phyloP scores from a whole-genome alignment of 1,140 invertebrate genomes.

The Drosophila ohnishii region DNA sequence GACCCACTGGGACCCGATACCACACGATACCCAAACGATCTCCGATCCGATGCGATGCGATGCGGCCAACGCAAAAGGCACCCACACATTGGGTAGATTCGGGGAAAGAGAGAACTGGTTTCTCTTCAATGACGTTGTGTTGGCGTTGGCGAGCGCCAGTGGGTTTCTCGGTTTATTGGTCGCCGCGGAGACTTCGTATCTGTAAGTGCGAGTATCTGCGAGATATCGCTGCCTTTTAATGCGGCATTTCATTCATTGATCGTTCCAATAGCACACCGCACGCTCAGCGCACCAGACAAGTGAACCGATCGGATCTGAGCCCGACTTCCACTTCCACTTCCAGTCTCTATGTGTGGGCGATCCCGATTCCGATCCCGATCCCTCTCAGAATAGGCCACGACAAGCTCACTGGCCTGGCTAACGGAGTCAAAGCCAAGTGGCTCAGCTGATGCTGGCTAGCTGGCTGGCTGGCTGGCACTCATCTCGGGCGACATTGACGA shows the following conservation, averaged over 20 bases:
- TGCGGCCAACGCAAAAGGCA: constrained; percentile 71
- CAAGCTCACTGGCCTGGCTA: constrained; percentile 44
- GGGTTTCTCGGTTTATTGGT: constrained; percentile 81
- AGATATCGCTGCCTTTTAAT: constrained; percentile 72
- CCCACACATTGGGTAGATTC: constrained; percentile 69
- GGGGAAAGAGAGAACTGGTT: constrained; percentile 70
- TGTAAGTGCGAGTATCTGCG: constrained; percentile 57
- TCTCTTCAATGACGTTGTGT: constrained; percentile 70
- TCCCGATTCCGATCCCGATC: constrained; percentile 8
- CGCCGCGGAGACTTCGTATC: constrained; percentile 38
- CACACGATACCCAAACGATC: constrained; percentile 5
- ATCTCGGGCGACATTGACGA: constrained; percentile 60
- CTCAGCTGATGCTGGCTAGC: constrained; percentile 28
- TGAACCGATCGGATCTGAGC: constrained; percentile 24
- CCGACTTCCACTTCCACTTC: constrained; percentile 26
- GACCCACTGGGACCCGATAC: constrained; percentile 18
- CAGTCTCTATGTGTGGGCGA: constrained; percentile 56
- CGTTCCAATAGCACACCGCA: constrained; percentile 75
- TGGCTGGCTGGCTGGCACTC: constrained; percentile 2
- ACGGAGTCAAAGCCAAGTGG: constrained; percentile 75
- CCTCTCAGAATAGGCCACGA: constrained; percentile 49
- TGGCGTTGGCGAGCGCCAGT: constrained; percentile 70
- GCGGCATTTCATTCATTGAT: constrained; percentile 81
- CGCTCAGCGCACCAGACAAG: constrained; percentile 66
- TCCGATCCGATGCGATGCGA: constrained; percentile 21